Evolutionary conservation across 1,140 invertebrate genomes (phyloP).

Genomic region (Neocloeon triangulifer): DNA sequence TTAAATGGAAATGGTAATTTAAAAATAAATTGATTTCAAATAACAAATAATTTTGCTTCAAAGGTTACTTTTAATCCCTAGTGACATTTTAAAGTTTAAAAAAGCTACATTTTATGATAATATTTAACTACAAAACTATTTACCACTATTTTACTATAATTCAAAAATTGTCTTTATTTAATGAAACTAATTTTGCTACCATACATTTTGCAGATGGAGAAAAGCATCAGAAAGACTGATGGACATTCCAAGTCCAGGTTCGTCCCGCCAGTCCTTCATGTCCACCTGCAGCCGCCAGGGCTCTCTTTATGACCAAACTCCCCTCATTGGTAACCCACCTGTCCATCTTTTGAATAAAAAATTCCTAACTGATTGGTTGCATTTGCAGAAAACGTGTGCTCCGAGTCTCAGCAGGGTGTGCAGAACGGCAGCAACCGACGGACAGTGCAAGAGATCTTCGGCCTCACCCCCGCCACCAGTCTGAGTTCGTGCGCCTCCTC

Average conservation of each 20-base stretch:
- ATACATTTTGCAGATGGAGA: conserved; percentile 25
- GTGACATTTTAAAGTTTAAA: too few relatives aligned
- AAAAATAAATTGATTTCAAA: too few relatives aligned
- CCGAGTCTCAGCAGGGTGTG: conserved; percentile 11
- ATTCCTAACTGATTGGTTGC: background rate
- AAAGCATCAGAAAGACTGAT: conserved; percentile 32
- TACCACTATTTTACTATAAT: too few relatives aligned
- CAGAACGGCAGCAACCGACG: conserved; percentile 15
- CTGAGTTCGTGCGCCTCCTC: conserved; percentile 21
- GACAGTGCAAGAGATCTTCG: conserved; percentile 24
- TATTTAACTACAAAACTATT: too few relatives aligned
- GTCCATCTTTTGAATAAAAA: background rate
- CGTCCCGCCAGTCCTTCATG: conserved; percentile 21
- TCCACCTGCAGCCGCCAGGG: conserved; percentile 23
- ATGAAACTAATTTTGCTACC: background rate
- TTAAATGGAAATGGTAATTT: too few relatives aligned
- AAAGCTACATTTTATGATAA: too few relatives aligned
- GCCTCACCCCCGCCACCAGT: conserved; percentile 21
- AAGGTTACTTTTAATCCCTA: too few relatives aligned
- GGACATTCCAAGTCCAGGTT: conserved; percentile 27
- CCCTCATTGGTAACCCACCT: conserved; percentile 22
- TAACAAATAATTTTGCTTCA: too few relatives aligned
- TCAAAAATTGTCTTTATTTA: too few relatives aligned
- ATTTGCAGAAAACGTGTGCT: conserved; percentile 17
- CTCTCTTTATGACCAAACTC: conserved; percentile 34